These are phyloP conservation scores for Eurystomus glaucurus DNA, from an alignment of 2,797 vertebrate species.

Conservation along the genomic window DNA sequence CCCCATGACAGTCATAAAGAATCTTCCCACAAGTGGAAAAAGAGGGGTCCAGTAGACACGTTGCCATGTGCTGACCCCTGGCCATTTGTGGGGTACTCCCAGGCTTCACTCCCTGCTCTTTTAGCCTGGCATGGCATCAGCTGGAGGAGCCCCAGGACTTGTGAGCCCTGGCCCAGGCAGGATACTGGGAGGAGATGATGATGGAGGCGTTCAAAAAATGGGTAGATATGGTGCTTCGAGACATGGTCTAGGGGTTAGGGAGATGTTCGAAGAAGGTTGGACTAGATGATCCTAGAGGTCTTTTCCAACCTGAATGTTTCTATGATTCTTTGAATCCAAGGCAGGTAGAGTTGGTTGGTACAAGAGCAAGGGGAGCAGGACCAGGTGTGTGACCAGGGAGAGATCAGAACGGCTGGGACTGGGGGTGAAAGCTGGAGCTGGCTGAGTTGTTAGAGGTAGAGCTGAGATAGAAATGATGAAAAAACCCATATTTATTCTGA, in stretches of 20 bases:
- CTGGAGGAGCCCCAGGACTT: accelerated
- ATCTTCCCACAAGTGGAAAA: accelerated
- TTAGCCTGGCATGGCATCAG: neutral
- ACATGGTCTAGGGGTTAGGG: too few species aligned
- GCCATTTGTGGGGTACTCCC: neutral
- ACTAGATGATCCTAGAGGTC: too few species aligned
- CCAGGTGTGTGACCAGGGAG: neutral
- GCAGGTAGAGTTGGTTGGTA: neutral
- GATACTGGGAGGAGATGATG: neutral
- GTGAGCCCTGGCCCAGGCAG: neutral
- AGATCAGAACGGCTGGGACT: neutral
- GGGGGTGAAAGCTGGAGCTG: neutral
- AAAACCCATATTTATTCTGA: neutral
- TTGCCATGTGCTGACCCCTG: neutral
- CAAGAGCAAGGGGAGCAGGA: neutral
- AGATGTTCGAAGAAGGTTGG: too few species aligned
- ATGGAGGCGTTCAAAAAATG: too few species aligned
- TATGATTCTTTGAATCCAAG: neutral
- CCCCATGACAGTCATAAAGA: neutral
- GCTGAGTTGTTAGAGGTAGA: neutral
- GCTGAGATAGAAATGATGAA: neutral
- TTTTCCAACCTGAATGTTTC: too few species aligned
- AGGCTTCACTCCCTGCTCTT: neutral
- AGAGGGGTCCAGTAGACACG: neutral
- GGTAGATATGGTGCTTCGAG: too few species aligned